These are phyloP conservation scores for Nomada lathburiana DNA, from an alignment of 2,888 invertebrate species.

Conservation along the genomic window DNA sequence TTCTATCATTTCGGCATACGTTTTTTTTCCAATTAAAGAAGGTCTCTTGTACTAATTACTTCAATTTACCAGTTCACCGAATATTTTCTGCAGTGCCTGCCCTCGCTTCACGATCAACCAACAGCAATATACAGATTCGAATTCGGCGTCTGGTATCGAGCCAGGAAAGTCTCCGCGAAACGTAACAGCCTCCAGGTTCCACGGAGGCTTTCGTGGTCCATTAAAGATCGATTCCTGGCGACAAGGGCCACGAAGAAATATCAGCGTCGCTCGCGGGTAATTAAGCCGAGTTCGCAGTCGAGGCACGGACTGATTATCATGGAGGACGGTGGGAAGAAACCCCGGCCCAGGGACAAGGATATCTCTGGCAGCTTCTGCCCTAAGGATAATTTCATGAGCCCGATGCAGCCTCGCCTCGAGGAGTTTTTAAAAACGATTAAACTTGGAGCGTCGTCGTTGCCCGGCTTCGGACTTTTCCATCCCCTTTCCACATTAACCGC, in stretches of 20 bases:
- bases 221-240: constrained; percentile 27
- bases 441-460: constrained; percentile 46
- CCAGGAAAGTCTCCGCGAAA: background rate
- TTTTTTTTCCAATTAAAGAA: too few species aligned
- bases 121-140: background rate
- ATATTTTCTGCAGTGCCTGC: background rate
- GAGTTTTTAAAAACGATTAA: constrained; percentile 68
- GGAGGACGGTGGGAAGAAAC: constrained; percentile 31
- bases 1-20: too few species aligned
- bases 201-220: background rate
- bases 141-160: background rate
- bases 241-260: constrained; percentile 10
- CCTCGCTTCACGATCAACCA: background rate
- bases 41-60: too few species aligned
- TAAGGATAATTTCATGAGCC: constrained; percentile 58
- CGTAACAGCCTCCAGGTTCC: background rate
- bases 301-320: constrained; percentile 53
- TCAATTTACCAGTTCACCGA: background rate
- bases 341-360: constrained; percentile 31
- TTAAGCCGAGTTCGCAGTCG: constrained; percentile 40
- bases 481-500: constrained; percentile 8
- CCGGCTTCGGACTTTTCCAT: constrained; percentile 30
- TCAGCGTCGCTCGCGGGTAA: constrained; percentile 41
- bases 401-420: constrained; percentile 23
- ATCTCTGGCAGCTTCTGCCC: constrained; percentile 17